Percentiles rank a stretch among this genome's conserved stretches.
Conservation (phyloP, 2,797 vertebrate genomes). For the Alca torda region DNA sequence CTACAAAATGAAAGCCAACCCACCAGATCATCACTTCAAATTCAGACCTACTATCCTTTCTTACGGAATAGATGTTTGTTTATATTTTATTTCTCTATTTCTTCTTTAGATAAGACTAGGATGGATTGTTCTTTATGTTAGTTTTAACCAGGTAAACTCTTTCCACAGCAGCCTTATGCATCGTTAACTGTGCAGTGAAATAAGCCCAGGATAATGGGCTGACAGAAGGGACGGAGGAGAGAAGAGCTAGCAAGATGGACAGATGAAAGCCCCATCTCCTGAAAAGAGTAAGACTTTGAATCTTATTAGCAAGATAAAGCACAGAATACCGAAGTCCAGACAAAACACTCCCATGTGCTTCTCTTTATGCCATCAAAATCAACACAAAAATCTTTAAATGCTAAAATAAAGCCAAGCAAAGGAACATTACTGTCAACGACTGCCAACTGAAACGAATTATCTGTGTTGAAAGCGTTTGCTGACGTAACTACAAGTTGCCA, state of each 20-base stretch:
- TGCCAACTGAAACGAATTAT: conserved; percentile 16
- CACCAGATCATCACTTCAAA: not conserved
- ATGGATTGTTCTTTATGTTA: not conserved
- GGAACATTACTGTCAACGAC: not conserved
- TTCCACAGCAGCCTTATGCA: not conserved
- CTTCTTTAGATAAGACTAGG: not conserved
- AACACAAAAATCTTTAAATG: conserved; percentile 24
- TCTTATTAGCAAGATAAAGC: not conserved
- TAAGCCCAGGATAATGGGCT: not conserved
- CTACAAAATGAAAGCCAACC: not conserved
- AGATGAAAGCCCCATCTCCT: not conserved
- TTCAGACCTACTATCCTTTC: not conserved
- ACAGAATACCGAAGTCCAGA: not conserved
- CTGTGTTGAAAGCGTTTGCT: not conserved
- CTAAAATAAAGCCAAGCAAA: conserved; percentile 30
- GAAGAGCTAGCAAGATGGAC: not conserved
- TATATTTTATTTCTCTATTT: not conserved
- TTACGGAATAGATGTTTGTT: not conserved
- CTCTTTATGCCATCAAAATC: not conserved
- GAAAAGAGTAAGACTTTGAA: not conserved
- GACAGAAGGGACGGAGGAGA: not conserved
- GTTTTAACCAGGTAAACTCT: not conserved
- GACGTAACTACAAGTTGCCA: not conserved
- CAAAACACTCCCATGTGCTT: conserved; percentile 4
- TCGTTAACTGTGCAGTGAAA: not conserved